Evolutionary conservation across 2,797 vertebrate species (phyloP), one percentile per base, ranked within the genome.

Genomic region (Pipistrellus kuhlii): DNA sequence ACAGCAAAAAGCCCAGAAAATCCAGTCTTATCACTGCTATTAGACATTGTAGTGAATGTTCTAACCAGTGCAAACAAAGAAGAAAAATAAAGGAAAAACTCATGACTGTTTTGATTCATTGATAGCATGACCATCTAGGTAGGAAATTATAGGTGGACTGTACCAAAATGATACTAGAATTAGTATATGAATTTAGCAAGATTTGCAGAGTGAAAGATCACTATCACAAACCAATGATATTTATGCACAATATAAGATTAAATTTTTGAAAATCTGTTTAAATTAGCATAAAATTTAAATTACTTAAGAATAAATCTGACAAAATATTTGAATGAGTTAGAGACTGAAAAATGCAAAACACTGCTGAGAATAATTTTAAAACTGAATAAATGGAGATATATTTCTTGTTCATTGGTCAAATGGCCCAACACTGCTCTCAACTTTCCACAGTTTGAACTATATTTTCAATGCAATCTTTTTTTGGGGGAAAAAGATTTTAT

Each of bases 281-380:
- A 86, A 59, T 86, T 90, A 88, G 2, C 21, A 73, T 20, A 80
- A 75, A 66, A 3, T 68, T 86, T 62, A 83, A 90, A 94, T 75
- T 64, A 48, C n/a, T 75, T 68, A 64, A 46, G 23, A 8, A 55
- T 71, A 87, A 89, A 68, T 76, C n/a, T 80, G 44, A 75, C 77
- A 85, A 87, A 87, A 27, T 32, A 12, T 18, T 3, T 71, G 41
- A 76, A 64, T 81, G 21, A 81, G 38, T 84, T 76, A 72, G 15
- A 55, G n/a, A 84, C 25, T 30, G 41, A 88, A 84, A 94, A 80
- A 57, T 87, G 21, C 3, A 72, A 93, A 71, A 80, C 15, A 51
- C 15, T 51, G 8, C 6, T 75, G 13, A 87, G 57, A 62, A 94
- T 66, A 57, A 25, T 7, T 57, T 57, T 66, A 4, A 76, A 94